Conservation (phyloP, 2,797 vertebrate genomes). For the Acropternis orthonyx region DNA sequence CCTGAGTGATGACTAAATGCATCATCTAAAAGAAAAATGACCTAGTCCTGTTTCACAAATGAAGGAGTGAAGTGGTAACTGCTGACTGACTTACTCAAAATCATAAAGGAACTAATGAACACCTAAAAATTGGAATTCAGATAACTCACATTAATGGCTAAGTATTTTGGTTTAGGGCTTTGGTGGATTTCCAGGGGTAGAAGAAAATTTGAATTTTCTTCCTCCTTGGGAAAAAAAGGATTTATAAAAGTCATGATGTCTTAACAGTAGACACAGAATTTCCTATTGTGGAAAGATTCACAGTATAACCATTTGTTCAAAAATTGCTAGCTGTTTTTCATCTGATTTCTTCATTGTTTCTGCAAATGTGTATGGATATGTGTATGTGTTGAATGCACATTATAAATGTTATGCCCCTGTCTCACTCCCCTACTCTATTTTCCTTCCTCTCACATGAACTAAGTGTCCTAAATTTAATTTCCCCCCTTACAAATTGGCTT, state of each 20-base stretch:
- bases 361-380: background rate
- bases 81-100: background rate
- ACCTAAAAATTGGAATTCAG: background rate
- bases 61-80: background rate
- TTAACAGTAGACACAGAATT: background rate
- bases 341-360: background rate
- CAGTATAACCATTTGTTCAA: background rate
- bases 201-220: background rate
- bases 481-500: conserved; percentile 55
- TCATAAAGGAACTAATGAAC: background rate
- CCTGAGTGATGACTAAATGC: background rate
- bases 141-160: background rate
- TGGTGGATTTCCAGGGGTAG: background rate
- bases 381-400: background rate
- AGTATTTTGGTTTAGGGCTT: background rate
- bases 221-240: background rate
- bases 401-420: background rate
- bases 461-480: conserved; percentile 63
- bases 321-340: background rate
- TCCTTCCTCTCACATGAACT: conserved; percentile 14
- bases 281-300: background rate
- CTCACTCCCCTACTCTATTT: background rate
- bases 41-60: background rate
- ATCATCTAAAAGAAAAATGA: background rate
- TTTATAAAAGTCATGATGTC: background rate